phyloP scores from a whole-genome alignment of 2,888 invertebrate species.

The Epinotia nisella region DNA sequence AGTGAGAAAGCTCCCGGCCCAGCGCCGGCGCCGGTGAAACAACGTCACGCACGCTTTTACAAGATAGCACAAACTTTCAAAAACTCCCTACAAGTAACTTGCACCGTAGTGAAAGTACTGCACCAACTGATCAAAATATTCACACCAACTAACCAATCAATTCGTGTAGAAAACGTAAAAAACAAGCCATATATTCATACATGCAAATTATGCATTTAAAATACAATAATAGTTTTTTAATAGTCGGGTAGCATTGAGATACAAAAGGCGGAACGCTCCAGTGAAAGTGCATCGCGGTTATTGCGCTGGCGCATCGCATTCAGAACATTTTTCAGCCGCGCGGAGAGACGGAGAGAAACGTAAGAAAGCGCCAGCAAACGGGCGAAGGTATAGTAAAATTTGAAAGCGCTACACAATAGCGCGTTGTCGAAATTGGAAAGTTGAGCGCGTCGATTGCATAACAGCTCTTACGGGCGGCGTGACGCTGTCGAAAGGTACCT shows the following conservation, averaged over 20 bases:
- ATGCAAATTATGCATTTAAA: constrained; percentile 32
- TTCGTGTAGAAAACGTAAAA: constrained; percentile 34
- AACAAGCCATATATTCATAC: constrained; percentile 24
- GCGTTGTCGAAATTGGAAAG: constrained; percentile 85
- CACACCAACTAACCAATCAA: constrained; percentile 31
- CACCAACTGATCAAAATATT: constrained; percentile 35
- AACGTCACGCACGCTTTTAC: constrained; percentile 65
- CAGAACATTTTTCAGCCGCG: constrained; percentile 79
- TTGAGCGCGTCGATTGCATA: constrained; percentile 82
- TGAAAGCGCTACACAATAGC: constrained; percentile 85
- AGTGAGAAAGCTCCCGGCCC: constrained; percentile 75
- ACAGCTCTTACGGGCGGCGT: constrained; percentile 80
- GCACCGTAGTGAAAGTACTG: constrained; percentile 51
- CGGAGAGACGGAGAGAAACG: constrained; percentile 77
- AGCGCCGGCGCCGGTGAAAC: constrained; percentile 62
- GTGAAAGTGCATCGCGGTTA: constrained; percentile 78
- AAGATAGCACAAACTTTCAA: constrained; percentile 55
- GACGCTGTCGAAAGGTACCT: constrained; percentile 80
- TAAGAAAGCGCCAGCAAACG: constrained; percentile 78
- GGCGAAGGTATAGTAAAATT: constrained; percentile 81
- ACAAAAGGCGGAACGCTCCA: constrained; percentile 62
- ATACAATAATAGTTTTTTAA: constrained; percentile 32
- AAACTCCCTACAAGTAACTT: constrained; percentile 50
- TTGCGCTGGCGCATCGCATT: constrained; percentile 72
- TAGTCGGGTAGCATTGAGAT: constrained; percentile 22